These are phyloP conservation scores for Lapara coniferarum DNA, from an alignment of 2,888 invertebrate genomes.

Conservation along the genomic window DNA sequence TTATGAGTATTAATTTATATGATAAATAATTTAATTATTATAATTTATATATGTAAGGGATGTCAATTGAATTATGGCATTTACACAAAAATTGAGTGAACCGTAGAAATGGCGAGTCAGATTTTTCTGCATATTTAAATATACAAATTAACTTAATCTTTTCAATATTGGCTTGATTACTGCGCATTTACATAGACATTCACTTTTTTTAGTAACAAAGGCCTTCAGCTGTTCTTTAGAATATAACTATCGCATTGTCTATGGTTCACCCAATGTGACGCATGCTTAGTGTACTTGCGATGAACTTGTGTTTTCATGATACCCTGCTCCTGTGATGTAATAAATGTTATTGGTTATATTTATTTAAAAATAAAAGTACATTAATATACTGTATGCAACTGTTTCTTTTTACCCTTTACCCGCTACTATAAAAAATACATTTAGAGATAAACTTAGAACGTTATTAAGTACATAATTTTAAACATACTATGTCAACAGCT, in stretches of 20 bases:
- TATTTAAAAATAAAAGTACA: conserved; percentile 83
- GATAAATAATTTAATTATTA: conserved; percentile 56
- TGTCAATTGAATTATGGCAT: conserved; percentile 72
- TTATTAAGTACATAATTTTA: no score
- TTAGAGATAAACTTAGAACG: no score
- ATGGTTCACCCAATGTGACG: conserved; percentile 44
- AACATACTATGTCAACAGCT: no score
- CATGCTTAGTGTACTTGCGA: conserved; percentile 61
- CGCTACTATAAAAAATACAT: background rate
- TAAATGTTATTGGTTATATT: conserved; percentile 84
- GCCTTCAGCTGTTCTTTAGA: background rate
- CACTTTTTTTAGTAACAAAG: background rate
- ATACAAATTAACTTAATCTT: background rate
- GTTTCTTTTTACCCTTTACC: conserved; percentile 34
- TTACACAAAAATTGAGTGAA: conserved; percentile 52
- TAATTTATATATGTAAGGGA: conserved; percentile 71
- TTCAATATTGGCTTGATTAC: background rate
- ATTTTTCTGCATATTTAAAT: background rate
- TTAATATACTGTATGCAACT: conserved; percentile 67
- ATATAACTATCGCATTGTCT: conserved; percentile 41
- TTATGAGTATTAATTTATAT: conserved; percentile 21
- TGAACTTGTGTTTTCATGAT: conserved; percentile 78
- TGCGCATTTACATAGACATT: background rate
- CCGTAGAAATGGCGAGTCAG: conserved; percentile 29
- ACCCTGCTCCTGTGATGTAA: conserved; percentile 84